Conservation (phyloP, 2,888 invertebrate species). For the Nomada lathburiana region DNA sequence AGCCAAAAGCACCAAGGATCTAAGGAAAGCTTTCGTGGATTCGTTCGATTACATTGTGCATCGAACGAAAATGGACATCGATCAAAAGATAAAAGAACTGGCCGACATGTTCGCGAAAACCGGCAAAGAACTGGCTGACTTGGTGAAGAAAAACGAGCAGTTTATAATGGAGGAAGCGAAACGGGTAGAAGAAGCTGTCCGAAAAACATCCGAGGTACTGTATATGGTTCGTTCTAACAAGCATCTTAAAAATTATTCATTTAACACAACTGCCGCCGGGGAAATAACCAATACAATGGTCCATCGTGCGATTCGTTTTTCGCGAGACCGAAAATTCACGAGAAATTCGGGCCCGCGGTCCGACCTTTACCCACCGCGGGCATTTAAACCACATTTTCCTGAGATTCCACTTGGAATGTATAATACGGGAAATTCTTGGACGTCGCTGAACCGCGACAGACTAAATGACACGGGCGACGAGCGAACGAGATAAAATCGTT, state of each 20-base stretch:
- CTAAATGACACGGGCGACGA: constrained; percentile 24
- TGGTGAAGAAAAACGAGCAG: constrained; percentile 51
- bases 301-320: not conserved
- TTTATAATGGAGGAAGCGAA: constrained; percentile 46
- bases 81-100: constrained; percentile 53
- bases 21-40: constrained; percentile 4
- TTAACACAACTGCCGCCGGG: not conserved
- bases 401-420: constrained; percentile 21
- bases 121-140: constrained; percentile 41
- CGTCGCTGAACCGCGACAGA: not conserved
- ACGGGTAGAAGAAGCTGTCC: constrained; percentile 40
- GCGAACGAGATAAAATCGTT: constrained; percentile 37
- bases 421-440: not conserved
- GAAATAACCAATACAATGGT: not conserved
- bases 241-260: constrained; percentile 3
- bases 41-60: constrained; percentile 14
- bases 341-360: constrained; percentile 11
- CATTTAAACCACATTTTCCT: constrained; percentile 37
- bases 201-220: constrained; percentile 28
- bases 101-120: constrained; percentile 50
- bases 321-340: not conserved
- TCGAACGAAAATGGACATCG: constrained; percentile 51
- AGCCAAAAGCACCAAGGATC: not conserved
- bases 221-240: not conserved
- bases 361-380: not conserved